Conservation (phyloP, 2,113 vertebrate genomes). For the Lasiurus cinereus region DNA sequence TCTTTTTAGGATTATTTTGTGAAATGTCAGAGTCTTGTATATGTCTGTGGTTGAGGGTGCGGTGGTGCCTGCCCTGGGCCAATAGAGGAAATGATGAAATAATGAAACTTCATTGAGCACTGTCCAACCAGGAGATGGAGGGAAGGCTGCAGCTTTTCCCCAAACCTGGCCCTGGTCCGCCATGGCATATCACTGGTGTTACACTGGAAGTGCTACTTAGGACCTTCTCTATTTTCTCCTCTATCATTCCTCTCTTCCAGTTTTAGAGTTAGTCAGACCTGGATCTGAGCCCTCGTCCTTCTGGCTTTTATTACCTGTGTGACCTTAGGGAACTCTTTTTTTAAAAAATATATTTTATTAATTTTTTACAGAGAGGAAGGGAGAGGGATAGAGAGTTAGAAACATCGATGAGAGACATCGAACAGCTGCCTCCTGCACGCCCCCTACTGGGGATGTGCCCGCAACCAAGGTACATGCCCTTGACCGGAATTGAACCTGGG, state of each 20-base stretch:
- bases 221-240: not conserved
- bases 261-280: not conserved
- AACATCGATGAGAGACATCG: no score
- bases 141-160: not conserved
- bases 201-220: not conserved
- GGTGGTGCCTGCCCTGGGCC: not conserved
- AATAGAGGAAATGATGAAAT: slow-evolving; percentile 64
- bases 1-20: slow-evolving; percentile 44
- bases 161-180: not conserved
- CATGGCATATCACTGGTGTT: not conserved
- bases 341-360: no score
- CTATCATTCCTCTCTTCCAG: not conserved
- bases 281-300: not conserved
- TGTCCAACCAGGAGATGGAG: not conserved
- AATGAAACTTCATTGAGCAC: slow-evolving; percentile 46
- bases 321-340: not conserved
- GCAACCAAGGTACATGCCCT: no score
- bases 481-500: no score
- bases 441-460: no score
- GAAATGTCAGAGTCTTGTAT: slow-evolving; percentile 37
- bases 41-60: slow-evolving; percentile 36
- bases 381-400: no score
- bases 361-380: no score
- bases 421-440: no score
- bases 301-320: not conserved